Conservation (phyloP, 2,888 invertebrate genomes). For the Heliconius erato region DNA sequence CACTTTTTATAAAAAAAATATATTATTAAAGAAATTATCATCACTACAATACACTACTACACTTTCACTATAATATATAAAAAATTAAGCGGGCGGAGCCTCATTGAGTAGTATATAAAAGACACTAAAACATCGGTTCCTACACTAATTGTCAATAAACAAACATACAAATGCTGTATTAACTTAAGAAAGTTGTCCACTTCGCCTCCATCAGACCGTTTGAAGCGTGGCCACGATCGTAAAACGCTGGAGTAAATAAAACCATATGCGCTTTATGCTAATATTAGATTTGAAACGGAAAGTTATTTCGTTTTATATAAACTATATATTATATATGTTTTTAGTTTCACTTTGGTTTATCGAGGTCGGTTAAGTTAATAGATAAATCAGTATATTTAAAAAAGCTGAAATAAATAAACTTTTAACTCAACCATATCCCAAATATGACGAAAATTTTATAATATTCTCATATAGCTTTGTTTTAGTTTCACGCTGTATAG, state of each 20-base stretch:
- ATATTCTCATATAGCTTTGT: not conserved
- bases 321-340: not conserved
- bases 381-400: not conserved
- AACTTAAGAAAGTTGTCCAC: slow-evolving; percentile 47
- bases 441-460: not conserved
- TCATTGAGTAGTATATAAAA: not conserved
- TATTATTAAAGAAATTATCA: too few relatives aligned
- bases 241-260: slow-evolving; percentile 50
- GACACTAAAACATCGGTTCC: not conserved
- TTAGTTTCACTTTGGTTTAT: slow-evolving; percentile 27
- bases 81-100: too few relatives aligned
- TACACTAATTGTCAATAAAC: slow-evolving; percentile 33
- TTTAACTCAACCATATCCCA: not conserved
- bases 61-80: too few relatives aligned
- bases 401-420: not conserved
- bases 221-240: slow-evolving; percentile 44
- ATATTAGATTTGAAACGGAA: slow-evolving; percentile 46
- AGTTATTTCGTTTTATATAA: slow-evolving; percentile 37
- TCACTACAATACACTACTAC: too few relatives aligned
- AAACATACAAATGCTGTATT: slow-evolving; percentile 40
- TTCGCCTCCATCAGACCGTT: slow-evolving; percentile 43
- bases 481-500: too few relatives aligned
- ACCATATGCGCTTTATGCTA: slow-evolving; percentile 50
- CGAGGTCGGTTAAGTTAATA: not conserved
- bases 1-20: too few relatives aligned